Percentiles rank a stretch among this genome's conserved stretches.
These are phyloP conservation scores for Ischnura elegans DNA, from an alignment of 2,888 invertebrate species.

Conservation along the genomic window DNA sequence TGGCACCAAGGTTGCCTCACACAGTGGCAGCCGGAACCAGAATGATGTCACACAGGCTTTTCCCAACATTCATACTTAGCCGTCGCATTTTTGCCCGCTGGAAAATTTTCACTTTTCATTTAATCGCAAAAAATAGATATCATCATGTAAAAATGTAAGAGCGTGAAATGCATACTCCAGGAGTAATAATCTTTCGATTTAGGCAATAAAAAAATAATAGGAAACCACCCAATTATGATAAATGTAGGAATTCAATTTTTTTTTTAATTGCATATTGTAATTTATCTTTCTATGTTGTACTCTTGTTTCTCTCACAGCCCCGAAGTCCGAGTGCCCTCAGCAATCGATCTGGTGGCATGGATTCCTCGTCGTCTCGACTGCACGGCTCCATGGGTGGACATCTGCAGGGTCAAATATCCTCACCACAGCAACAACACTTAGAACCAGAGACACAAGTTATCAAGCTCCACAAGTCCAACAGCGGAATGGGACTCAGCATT, in stretches of 20 bases:
- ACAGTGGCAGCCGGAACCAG: too few relatives aligned
- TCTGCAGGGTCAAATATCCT: constrained; percentile 44
- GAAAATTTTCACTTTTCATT: too few relatives aligned
- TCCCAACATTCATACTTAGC: too few relatives aligned
- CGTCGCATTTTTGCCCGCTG: too few relatives aligned
- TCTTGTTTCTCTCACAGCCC: constrained; percentile 76
- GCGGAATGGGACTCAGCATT: constrained; percentile 99
- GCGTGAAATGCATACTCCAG: too few relatives aligned
- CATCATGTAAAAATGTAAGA: too few relatives aligned
- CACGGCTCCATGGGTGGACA: constrained; percentile 50
- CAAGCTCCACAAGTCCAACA: constrained; percentile 94
- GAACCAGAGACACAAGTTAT: constrained; percentile 91
- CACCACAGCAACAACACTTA: constrained; percentile 75
- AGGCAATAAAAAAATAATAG: too few relatives aligned
- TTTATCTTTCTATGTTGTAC: constrained; percentile 2
- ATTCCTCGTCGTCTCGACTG: constrained; percentile 39
- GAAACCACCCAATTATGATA: too few relatives aligned
- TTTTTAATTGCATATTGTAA: background rate
- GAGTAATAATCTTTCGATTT: too few relatives aligned
- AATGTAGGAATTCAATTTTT: background rate
- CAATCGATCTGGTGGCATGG: constrained; percentile 80
- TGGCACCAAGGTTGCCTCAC: too few relatives aligned
- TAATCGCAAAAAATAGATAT: too few relatives aligned
- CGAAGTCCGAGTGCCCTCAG: constrained; percentile 85
- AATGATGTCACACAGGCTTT: too few relatives aligned